Evolutionary conservation across 1,140 invertebrate species (phyloP), one percentile per base, ranked within the genome.

Genomic region (Papilio glaucus): DNA sequence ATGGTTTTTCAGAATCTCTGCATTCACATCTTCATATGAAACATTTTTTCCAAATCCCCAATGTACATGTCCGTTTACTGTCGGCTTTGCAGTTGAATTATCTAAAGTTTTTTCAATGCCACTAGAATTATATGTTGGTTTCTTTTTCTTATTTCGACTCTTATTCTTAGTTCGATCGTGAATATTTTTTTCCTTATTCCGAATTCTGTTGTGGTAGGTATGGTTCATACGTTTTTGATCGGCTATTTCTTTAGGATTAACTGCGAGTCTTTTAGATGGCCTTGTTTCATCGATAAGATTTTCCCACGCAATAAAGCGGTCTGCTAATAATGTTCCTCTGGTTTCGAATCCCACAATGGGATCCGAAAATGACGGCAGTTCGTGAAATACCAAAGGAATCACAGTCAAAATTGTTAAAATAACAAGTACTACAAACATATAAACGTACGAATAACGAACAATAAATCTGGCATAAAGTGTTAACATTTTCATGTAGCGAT

Each of bases 271-370:
- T 49, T 95, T 96, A 57, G 95, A 95, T 57, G 95, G 94, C 82
- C 94, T 94, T 7, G 96, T 96, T 79, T 96, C 95, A 81, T 97
- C 95, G 60, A 96, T 93, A 45, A 98, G 95, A 93, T 98, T 98
- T 83, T 96, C 94, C 96, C 97, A 98, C 24, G 97, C 95, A 68
- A 96, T 96, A 70, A 97, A 89, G 63, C 97, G 94, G 83, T 97
- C 94, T 15, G 97, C 95, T 82, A 98, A 94, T 57, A 94, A 90
- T 10, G 98, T 98, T 15, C 97, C 97, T 79, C 98, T 94, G n/a
- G 97, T 96, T 91, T 98, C 97, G 93, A 98, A 99, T 9, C 98
- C 98, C 88, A 96, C 90, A 77, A 96, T 94, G 24, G 97, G 97
- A 85, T 97, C 96, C 53, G 95, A 95, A 88, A 98, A 98, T 88